Conservation (phyloP, 2,888 invertebrate species). For the Stenodera caucasica region DNA sequence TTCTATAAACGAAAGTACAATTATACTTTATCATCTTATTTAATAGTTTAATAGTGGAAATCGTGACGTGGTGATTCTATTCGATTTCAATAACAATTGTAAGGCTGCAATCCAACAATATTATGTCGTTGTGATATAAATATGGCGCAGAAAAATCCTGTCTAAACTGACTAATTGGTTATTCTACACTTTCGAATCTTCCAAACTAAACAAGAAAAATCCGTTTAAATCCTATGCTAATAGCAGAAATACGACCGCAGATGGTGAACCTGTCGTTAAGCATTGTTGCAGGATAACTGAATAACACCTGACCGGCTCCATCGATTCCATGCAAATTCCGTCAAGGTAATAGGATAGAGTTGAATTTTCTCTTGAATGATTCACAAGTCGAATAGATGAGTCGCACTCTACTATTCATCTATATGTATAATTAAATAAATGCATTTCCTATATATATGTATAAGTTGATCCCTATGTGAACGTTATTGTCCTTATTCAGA, state of each 20-base stretch:
- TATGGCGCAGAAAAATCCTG: no score
- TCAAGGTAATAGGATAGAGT: no score
- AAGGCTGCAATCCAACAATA: slow-evolving; percentile 11
- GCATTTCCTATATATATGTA: slow-evolving; percentile 31
- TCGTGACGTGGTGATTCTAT: slow-evolving; percentile 44
- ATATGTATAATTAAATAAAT: slow-evolving; percentile 38
- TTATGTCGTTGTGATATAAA: slow-evolving; percentile 31
- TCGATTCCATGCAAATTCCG: not conserved
- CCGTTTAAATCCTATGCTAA: slow-evolving; percentile 22
- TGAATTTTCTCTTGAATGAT: not conserved
- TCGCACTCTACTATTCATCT: slow-evolving; percentile 25
- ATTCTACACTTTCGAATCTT: no score
- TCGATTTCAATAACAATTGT: slow-evolving; percentile 29
- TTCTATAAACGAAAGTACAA: slow-evolving; percentile 13
- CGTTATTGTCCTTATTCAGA: slow-evolving; percentile 25
- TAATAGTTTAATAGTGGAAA: slow-evolving; percentile 46
- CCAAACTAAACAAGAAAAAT: slow-evolving; percentile 34
- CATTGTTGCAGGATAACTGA: not conserved
- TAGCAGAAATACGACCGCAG: not conserved
- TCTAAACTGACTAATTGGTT: no score
- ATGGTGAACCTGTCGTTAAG: not conserved
- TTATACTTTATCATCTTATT: slow-evolving; percentile 47
- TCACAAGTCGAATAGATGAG: not conserved
- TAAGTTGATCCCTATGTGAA: slow-evolving; percentile 25
- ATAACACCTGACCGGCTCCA: not conserved